A percentile compares a stretch with the other conserved stretches of the same genome.
These are phyloP conservation scores for Ceyx cyanopectus DNA, from an alignment of 2,113 vertebrate genomes.

Conservation along the genomic window DNA sequence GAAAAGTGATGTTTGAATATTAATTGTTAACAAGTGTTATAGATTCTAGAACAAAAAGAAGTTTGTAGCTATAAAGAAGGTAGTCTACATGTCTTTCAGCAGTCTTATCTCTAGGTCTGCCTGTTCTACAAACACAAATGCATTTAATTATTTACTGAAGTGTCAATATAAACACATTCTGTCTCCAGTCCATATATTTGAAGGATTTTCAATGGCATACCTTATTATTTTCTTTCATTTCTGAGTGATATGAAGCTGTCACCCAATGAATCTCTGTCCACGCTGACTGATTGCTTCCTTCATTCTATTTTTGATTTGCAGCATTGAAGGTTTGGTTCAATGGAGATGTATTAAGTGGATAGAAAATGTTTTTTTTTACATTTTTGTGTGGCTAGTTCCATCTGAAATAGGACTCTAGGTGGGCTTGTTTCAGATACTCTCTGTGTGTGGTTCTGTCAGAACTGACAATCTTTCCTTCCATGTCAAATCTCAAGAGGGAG, in stretches of 20 bases:
- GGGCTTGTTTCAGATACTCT: background rate
- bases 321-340: constrained; percentile 17
- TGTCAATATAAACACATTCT: constrained; percentile 55
- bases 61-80: constrained; percentile 19
- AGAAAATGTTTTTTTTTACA: background rate
- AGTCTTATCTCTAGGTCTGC: constrained; percentile 12
- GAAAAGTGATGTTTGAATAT: background rate
- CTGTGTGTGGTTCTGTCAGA: background rate
- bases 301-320: constrained; percentile 28
- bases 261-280: background rate
- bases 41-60: constrained; percentile 49
- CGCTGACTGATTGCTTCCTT: background rate
- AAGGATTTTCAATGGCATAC: background rate
- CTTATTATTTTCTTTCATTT: constrained; percentile 56
- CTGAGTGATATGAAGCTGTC: constrained; percentile 11
- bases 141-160: constrained; percentile 33
- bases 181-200: constrained; percentile 27
- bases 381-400: background rate
- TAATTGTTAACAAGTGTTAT: background rate
- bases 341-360: constrained; percentile 21
- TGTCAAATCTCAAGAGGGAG: background rate
- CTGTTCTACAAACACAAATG: background rate
- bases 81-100: constrained; percentile 1
- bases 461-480: background rate
- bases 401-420: background rate